Percentiles rank a stretch among this genome's conserved stretches.
Evolutionary conservation across 2,113 vertebrate species (phyloP).

Genomic region (Rynchops niger): DNA sequence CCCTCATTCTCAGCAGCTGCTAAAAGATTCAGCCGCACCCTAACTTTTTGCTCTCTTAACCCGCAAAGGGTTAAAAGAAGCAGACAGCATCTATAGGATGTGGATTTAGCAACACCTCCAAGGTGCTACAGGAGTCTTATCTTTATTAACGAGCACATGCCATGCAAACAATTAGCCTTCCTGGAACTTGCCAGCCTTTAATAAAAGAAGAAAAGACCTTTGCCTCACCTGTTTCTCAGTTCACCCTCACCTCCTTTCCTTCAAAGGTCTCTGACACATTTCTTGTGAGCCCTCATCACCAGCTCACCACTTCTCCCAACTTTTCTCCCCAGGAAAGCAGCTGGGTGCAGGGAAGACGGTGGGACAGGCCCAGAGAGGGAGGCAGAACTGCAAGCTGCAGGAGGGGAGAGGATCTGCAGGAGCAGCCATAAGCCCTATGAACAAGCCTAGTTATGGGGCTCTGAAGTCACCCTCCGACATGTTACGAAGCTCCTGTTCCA

Average conservation of each 20-base stretch:
- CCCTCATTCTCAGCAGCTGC: not conserved
- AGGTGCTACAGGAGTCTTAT: not conserved
- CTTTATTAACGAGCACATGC: not conserved
- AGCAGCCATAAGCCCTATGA: not conserved
- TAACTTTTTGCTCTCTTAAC: not conserved
- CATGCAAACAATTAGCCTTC: not conserved
- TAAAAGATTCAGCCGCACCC: not conserved
- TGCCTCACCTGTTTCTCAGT: not conserved
- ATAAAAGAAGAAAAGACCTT: constrained; percentile 1
- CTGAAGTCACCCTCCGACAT: rapidly evolving
- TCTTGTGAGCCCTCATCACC: not conserved
- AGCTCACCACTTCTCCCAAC: not conserved
- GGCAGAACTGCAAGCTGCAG: not conserved
- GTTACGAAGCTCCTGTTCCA: not conserved
- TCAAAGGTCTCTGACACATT: not conserved
- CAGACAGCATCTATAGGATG: not conserved
- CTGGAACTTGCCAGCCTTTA: not conserved
- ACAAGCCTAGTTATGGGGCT: not conserved
- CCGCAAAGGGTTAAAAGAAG: not conserved
- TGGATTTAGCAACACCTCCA: not conserved
- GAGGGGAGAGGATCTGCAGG: not conserved
- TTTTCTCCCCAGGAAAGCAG: not conserved
- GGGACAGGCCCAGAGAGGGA: not conserved
- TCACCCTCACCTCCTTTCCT: not conserved
- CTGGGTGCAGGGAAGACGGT: no score